These are phyloP conservation scores for Amblyjoppa fuscipennis DNA, from an alignment of 2,888 invertebrate species.

Conservation along the genomic window DNA sequence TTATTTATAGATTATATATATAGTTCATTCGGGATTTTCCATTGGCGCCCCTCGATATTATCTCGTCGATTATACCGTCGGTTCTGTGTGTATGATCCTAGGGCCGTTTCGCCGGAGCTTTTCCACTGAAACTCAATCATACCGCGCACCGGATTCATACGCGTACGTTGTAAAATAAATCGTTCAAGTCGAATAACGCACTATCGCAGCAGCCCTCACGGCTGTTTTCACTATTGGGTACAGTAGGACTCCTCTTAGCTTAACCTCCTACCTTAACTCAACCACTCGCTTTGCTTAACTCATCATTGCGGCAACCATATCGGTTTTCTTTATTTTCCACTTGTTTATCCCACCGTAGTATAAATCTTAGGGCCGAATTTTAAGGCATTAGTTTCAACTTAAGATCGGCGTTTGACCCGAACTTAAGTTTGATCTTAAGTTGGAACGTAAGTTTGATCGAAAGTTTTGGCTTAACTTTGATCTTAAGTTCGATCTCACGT, in stretches of 20 bases:
- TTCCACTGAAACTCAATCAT: constrained; percentile 27
- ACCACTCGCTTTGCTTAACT: no score
- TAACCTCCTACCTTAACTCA: no score
- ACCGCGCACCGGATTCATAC: constrained; percentile 21
- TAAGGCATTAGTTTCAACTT: no score
- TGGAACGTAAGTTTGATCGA: no score
- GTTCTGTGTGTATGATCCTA: background rate
- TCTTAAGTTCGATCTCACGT: no score
- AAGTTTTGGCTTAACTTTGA: no score
- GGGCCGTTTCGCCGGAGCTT: constrained; percentile 17
- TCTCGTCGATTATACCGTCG: constrained; percentile 7
- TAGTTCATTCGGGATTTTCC: background rate
- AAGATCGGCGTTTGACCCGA: no score
- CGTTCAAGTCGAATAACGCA: constrained; percentile 27
- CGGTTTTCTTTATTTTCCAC: background rate
- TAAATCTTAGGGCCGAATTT: no score
- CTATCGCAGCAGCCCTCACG: constrained; percentile 1
- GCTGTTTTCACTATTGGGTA: background rate
- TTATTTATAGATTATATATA: background rate
- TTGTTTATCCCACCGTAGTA: no score
- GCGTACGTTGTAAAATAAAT: constrained; percentile 34
- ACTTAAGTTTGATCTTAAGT: no score
- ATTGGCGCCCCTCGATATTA: background rate
- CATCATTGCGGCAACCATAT: no score
- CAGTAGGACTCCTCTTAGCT: no score